These are phyloP conservation scores for Acanthaster planci DNA, from an alignment of 35 echinoderm and acorn worm genomes.

Conservation along the genomic window DNA sequence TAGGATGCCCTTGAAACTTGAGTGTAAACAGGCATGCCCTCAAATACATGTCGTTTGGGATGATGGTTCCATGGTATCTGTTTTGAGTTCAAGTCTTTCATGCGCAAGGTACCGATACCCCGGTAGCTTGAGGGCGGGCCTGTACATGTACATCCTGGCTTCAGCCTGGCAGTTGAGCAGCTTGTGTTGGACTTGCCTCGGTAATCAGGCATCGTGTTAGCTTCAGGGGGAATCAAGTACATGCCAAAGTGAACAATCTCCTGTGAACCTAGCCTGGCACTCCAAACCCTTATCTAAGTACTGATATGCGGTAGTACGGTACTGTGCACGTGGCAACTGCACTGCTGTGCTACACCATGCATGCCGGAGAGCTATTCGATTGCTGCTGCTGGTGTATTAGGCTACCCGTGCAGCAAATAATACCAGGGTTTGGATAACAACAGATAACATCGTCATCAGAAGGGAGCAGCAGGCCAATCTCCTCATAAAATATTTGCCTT, in stretches of 20 bases:
- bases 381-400: not conserved
- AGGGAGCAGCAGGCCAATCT: not conserved
- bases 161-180: not conserved
- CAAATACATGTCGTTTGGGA: not conserved
- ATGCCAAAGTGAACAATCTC: conserved; percentile 24
- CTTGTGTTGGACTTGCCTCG: not conserved
- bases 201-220: conserved; percentile 1
- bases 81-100: too few species aligned
- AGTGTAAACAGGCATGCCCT: not conserved
- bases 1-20: not conserved
- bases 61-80: not conserved
- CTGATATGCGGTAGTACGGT: not conserved
- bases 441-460: not conserved
- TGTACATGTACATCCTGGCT: not conserved
- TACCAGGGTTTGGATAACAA: not conserved
- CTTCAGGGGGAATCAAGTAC: conserved; percentile 16
- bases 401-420: not conserved
- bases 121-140: not conserved
- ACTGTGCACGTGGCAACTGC: not conserved
- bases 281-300: not conserved
- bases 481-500: conserved; percentile 18
- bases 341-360: too few species aligned
- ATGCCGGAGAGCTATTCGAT: too few species aligned
- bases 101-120: too few species aligned
- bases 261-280: not conserved